Evolutionary conservation across 1,140 invertebrate species (phyloP), one percentile per base, ranked within the genome.

Genomic region (Megalonaias nervosa): DNA sequence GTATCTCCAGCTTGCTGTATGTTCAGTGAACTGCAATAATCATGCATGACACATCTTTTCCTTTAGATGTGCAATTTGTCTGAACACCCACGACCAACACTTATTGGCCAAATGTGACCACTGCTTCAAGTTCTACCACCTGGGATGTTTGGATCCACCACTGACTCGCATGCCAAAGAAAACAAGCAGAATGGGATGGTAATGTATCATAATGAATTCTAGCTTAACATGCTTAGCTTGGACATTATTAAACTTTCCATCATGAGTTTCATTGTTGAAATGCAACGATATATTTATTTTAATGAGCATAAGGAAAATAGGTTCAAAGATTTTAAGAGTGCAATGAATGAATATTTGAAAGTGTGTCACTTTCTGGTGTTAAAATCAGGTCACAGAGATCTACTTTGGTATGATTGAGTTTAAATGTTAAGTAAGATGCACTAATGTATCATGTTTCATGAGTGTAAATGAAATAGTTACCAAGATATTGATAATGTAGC

Each of bases 161-260:
- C 91, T 99, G 12, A 95, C 95, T 4, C 93, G 97, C 59, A 95
- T 98, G 93, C 98, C 98, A 4, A 98, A 98, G 83, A 98, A 98
- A 92, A 97, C 96, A 31, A 97, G 97, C 91, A 93, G 96, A 6
- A 96, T 93, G 92, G 97, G 97, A 84, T 99, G 97, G 97, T 95
- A 90, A 31, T 89, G 87, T 82, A 12, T 31, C 59, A 16, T 55
- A 21, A 58, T 48, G 17, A 68, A 26, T 48, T 67, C 48, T 14
- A 62, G 13, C 9, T 62, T 62, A 62, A 23, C 60, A 62, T 11
- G 23, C 19, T n/a, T 23, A 62, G 23, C 14, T 9, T 62, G 23
- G 9, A 48, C 38, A 48, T 48, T 48, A 48, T 11, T 1, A 48
- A 48, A 48, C 38, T 48, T 48, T 48, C 6, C 11, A 48, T 48